Evolutionary conservation across 1,140 invertebrate genomes (phyloP).

Genomic region (Trichonephila clavata): DNA sequence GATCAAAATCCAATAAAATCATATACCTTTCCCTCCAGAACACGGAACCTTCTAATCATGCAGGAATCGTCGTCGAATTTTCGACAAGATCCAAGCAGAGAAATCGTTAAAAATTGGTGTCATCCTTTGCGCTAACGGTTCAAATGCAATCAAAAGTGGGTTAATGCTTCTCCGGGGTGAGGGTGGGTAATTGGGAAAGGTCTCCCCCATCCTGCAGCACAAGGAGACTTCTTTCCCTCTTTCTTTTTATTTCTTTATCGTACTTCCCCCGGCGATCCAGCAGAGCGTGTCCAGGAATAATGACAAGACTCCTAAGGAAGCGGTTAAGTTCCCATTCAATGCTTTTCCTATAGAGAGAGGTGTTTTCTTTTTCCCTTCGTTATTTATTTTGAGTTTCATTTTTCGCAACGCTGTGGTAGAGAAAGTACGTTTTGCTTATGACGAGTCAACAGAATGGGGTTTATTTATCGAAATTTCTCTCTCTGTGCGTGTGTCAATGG

Average conservation of each 20-base stretch:
- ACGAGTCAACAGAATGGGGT: slow-evolving; percentile 11
- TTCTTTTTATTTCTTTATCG: not conserved
- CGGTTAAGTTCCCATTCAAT: slow-evolving; percentile 61
- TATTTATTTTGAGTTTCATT: slow-evolving; percentile 23
- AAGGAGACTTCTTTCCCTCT: not conserved
- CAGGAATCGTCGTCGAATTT: not conserved
- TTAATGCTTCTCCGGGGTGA: not conserved
- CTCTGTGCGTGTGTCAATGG: not conserved
- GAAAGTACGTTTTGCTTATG: not conserved
- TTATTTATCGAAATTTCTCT: slow-evolving; percentile 21
- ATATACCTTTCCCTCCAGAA: not conserved
- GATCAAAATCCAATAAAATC: not conserved
- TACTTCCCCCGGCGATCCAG: slow-evolving; percentile 19
- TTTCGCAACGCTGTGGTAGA: not conserved
- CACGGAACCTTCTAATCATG: not conserved
- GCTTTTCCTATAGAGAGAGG: slow-evolving; percentile 56
- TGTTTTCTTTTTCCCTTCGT: slow-evolving; percentile 13
- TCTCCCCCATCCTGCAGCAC: not conserved
- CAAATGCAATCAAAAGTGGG: slow-evolving; percentile 63
- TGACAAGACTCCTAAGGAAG: slow-evolving; percentile 54
- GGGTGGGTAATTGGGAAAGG: slow-evolving; percentile 32
- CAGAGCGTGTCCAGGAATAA: slow-evolving; percentile 66
- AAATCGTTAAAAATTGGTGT: slow-evolving; percentile 65
- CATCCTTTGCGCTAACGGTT: slow-evolving; percentile 57
- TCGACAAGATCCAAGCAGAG: slow-evolving; percentile 13